Evolutionary conservation across 2,797 vertebrate species (phyloP), one percentile per base, ranked within the genome.

Genomic region (Echeneis naucrates): DNA sequence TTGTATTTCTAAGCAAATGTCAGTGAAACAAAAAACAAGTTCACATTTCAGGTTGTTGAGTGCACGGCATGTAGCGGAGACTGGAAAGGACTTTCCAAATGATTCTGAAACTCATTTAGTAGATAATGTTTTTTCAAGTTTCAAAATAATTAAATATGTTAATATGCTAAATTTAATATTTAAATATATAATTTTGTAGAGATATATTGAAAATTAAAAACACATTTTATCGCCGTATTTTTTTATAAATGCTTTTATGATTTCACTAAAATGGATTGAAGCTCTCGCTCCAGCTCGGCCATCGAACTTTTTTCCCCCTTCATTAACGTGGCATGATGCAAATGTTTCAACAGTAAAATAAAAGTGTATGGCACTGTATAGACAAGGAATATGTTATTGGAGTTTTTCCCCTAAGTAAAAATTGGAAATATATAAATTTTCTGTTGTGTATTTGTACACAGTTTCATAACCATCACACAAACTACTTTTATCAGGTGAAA

Each of bases 1-100:
- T n/a, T 45, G 48, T 38, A 17, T 50, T 62, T 61, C 45, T 8
- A 35, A 27, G 24, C n/a, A 26, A 50, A 8, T 19, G 48, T 68
- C 35, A 53, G 64, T 10, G 33, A 60, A 61, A 55, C 14, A 26
- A 17, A 4, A 27, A 30, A 30, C 30, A 30, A 19, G 11, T 6
- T 24, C 52, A 24, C 21, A 26, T 42, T 64, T 52, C 27, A 26
- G 24, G 2, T 32, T 7, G 9, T 13, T 48, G 12, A n/a, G 13
- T 23, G n/a, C 10, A 17, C 26, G 10, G 17, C 6, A 1, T 21
- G 3, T 35, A 24, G 35, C 9, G 7, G 9, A 32, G 12, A 32
- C 27, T 45, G 6, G 45, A 16, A 61, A 47, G 8, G 13, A 6
- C 7, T 32, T 21, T 60, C 2, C 19, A 16, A 44, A 44, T 58